These are phyloP conservation scores for Athalia rosae DNA, from an alignment of 2,888 invertebrate species.

Conservation along the genomic window DNA sequence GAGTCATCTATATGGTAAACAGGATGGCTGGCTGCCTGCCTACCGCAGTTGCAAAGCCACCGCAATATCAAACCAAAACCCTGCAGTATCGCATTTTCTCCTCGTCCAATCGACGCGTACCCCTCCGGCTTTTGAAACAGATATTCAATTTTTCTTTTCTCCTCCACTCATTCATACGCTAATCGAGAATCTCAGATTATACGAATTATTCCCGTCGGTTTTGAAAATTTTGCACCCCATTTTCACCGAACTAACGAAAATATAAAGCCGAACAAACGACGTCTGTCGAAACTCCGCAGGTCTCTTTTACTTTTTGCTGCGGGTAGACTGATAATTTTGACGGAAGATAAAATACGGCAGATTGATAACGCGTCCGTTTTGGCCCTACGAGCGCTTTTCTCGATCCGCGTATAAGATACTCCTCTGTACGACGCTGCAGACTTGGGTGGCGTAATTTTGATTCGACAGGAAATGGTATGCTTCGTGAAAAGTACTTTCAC, in stretches of 20 bases:
- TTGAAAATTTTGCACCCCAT: not conserved
- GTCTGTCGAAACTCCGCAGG: not conserved
- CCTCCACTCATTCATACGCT: too few species aligned
- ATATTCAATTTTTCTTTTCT: not conserved
- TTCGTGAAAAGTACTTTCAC: conserved; percentile 40
- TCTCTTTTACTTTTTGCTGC: not conserved
- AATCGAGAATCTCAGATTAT: too few species aligned
- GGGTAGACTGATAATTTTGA: not conserved
- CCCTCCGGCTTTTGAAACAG: conserved; percentile 2
- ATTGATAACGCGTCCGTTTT: conserved; percentile 9
- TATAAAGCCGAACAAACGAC: not conserved
- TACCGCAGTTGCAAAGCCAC: conserved; percentile 60
- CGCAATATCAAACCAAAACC: conserved; percentile 61
- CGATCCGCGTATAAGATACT: not conserved
- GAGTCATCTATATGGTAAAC: conserved; percentile 72
- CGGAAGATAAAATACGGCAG: conserved; percentile 12
- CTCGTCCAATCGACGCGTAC: conserved; percentile 12
- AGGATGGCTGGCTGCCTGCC: conserved; percentile 62
- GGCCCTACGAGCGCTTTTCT: not conserved
- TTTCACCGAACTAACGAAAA: not conserved
- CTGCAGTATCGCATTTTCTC: conserved; percentile 22
- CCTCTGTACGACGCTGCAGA: not conserved
- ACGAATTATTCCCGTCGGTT: not conserved
- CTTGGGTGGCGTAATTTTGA: conserved; percentile 17
- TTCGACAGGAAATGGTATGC: conserved; percentile 42